Conservation (phyloP, 2,888 invertebrate genomes). For the Idaea aversata region DNA sequence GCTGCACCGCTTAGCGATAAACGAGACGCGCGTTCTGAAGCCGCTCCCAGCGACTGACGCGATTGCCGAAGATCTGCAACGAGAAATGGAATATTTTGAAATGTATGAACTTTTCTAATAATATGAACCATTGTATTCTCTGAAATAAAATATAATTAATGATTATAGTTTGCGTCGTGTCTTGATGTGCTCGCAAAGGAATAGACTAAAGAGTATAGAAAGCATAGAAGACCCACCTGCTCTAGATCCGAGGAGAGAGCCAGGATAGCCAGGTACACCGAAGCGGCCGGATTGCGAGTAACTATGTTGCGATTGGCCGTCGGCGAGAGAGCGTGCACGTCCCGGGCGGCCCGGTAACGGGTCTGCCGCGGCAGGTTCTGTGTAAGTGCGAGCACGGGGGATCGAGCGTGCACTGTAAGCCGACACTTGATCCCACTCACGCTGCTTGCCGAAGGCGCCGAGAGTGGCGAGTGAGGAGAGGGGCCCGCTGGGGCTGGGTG, state of each 20-base stretch:
- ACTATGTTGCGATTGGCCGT: conserved; percentile 94
- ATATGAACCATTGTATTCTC: too few relatives aligned
- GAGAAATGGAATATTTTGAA: conserved; percentile 5
- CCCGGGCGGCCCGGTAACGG: conserved; percentile 89
- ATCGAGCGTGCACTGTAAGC: conserved; percentile 95
- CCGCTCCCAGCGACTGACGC: conserved; percentile 90
- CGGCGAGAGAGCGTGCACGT: conserved; percentile 89
- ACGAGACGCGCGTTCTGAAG: conserved; percentile 90
- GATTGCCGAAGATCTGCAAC: conserved; percentile 90
- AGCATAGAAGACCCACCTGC: conserved; percentile 57
- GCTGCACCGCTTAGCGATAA: conserved; percentile 85
- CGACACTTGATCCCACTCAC: conserved; percentile 88
- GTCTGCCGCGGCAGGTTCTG: conserved; percentile 81
- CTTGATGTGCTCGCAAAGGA: conserved; percentile 14
- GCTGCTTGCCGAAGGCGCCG: conserved; percentile 91
- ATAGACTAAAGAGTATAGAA: conserved; percentile 22
- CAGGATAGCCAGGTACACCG: conserved; percentile 86
- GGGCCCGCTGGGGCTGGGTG: conserved; percentile 89
- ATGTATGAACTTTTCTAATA: too few relatives aligned
- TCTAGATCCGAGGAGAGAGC: conserved; percentile 80
- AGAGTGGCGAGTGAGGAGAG: conserved; percentile 91
- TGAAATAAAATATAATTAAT: too few relatives aligned
- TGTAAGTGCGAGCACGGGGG: conserved; percentile 92
- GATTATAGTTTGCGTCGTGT: background rate
- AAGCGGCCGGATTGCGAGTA: conserved; percentile 92